A percentile compares a stretch with the other conserved stretches of the same genome.
Conservation (phyloP, 1,140 invertebrate species). For the Bombus sylvicola region DNA sequence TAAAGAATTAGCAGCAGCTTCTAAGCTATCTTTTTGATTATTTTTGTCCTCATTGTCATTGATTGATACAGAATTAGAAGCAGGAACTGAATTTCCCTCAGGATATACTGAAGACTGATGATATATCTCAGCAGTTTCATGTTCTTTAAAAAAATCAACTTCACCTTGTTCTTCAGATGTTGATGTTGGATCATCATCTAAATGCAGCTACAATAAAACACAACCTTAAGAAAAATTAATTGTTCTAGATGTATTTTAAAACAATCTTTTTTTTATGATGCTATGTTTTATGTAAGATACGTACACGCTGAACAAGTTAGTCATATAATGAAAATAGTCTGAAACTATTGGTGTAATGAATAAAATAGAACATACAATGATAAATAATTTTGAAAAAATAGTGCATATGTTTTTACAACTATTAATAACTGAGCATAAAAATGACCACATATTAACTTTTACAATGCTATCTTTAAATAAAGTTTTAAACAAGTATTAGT, state of each 20-base stretch:
- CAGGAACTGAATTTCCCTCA: constrained; percentile 59
- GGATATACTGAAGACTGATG: constrained; percentile 64
- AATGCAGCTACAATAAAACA: constrained; percentile 83
- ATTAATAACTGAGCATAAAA: constrained; percentile 2
- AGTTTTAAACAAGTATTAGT: constrained; percentile 43
- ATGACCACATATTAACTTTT: constrained; percentile 5
- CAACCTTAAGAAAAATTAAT: background rate
- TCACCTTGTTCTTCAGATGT: constrained; percentile 85
- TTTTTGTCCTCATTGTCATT: constrained; percentile 48
- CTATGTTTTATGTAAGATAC: background rate
- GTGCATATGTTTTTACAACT: constrained; percentile 7
- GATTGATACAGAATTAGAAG: constrained; percentile 52
- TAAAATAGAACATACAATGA: constrained; percentile 17
- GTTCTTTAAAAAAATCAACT: constrained; percentile 93
- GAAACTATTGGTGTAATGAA: background rate
- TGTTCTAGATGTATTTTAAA: background rate
- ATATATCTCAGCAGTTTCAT: constrained; percentile 81
- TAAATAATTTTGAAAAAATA: constrained; percentile 11
- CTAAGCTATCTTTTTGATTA: constrained; percentile 44
- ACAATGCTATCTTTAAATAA: constrained; percentile 40
- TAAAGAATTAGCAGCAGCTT: constrained; percentile 53
- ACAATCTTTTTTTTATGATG: background rate
- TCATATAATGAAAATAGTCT: constrained; percentile 16
- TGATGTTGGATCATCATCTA: constrained; percentile 83
- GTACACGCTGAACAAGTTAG: constrained; percentile 18